phyloP scores from a whole-genome alignment of 2,113 vertebrate genomes.

The Hyperopisus bebe region DNA sequence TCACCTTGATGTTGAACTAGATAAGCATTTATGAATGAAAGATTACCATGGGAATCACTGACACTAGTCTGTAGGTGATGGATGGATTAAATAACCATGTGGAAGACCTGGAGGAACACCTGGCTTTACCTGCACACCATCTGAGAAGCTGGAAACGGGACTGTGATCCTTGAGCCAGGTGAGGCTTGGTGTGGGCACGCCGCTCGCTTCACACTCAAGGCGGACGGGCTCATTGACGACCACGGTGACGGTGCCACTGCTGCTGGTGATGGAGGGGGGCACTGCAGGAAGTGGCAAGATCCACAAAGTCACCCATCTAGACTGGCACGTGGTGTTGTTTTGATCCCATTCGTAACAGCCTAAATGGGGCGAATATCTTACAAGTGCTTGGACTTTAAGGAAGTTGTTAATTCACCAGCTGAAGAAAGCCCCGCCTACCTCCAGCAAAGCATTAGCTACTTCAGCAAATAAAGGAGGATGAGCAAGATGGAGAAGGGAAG shows the following conservation, averaged over 20 bases:
- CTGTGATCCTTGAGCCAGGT: constrained; percentile 95
- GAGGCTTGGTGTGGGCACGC: constrained; percentile 81
- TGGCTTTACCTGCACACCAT: constrained; percentile 75
- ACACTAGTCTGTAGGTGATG: not conserved
- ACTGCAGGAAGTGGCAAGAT: constrained; percentile 50
- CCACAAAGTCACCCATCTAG: not conserved
- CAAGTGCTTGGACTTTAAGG: not conserved
- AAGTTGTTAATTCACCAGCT: not conserved
- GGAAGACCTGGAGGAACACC: not conserved
- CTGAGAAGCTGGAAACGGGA: constrained; percentile 76
- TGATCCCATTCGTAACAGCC: not conserved
- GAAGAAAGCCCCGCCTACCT: not conserved
- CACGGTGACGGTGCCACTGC: constrained; percentile 65
- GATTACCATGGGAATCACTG: not conserved
- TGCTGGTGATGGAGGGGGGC: constrained; percentile 78
- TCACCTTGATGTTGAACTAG: not conserved
- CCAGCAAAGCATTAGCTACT: not conserved
- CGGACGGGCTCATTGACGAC: constrained; percentile 79
- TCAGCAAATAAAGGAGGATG: not conserved
- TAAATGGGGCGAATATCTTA: not conserved
- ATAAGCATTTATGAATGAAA: not conserved
- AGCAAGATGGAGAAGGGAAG: not conserved
- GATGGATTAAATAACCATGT: not conserved
- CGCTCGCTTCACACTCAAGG: constrained; percentile 85
- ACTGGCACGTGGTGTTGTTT: not conserved